Evolutionary conservation across 2,113 vertebrate genomes (phyloP).

Genomic region (Pseudorectes ferrugineus): DNA sequence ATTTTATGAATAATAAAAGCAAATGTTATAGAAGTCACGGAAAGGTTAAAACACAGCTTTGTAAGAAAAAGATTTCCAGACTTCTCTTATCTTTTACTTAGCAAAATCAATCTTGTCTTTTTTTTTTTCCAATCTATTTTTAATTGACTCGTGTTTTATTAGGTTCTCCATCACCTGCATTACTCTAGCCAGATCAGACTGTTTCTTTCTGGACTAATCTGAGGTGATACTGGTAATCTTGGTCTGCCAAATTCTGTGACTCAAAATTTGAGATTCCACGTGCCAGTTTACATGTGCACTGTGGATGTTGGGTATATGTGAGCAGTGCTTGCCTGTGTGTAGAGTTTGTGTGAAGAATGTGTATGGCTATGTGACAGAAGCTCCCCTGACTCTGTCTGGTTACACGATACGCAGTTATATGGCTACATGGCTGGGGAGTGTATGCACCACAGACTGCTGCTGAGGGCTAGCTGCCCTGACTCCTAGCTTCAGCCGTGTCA

Average conservation of each 20-base stretch:
- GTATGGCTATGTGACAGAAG: not conserved
- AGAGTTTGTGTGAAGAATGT: not conserved
- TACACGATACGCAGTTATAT: rapidly evolving
- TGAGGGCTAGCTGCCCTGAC: not conserved
- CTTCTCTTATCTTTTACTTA: not conserved
- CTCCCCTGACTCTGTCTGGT: not conserved
- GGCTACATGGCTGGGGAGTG: rapidly evolving
- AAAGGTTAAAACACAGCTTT: not conserved
- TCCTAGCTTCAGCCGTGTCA: not conserved
- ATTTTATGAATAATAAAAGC: not conserved
- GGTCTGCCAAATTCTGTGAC: not conserved
- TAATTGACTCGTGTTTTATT: not conserved
- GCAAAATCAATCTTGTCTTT: not conserved
- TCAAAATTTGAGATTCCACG: not conserved
- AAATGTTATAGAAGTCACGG: not conserved
- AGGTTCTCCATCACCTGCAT: not conserved
- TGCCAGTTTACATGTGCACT: not conserved
- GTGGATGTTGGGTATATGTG: not conserved
- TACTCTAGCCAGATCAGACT: not conserved
- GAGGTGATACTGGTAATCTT: not conserved
- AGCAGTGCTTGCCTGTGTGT: rapidly evolving
- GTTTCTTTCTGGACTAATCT: not conserved
- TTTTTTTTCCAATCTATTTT: not conserved
- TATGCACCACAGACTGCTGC: not conserved
- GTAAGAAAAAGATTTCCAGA: not conserved